Evolutionary conservation across 1,140 invertebrate genomes (phyloP).

Genomic region (Brachionus koreanus): DNA sequence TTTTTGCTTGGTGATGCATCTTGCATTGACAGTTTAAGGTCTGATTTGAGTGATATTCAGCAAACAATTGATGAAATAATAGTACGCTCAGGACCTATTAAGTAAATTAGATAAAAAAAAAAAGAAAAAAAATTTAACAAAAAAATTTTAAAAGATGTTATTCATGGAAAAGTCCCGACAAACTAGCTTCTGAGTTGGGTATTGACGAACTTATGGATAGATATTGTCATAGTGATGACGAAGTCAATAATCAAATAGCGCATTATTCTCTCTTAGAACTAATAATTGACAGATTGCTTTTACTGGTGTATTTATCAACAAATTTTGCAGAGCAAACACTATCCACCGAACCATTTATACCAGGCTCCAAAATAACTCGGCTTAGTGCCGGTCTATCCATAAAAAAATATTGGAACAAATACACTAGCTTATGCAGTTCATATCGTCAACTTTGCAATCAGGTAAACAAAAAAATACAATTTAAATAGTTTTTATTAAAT

Average conservation of each 20-base stretch:
- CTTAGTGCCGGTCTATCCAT: constrained; percentile 27
- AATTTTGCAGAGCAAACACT: neutral
- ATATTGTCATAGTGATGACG: constrained; percentile 8
- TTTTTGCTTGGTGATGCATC: constrained; percentile 35
- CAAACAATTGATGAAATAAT: constrained; percentile 41
- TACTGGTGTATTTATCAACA: neutral
- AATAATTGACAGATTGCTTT: constrained; percentile 15
- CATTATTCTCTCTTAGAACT: constrained; percentile 25
- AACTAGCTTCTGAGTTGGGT: constrained; percentile 23
- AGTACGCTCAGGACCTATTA: neutral
- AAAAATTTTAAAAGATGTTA: constrained; percentile 31
- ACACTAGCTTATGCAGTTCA: neutral
- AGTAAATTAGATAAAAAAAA: neutral
- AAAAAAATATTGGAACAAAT: constrained; percentile 44
- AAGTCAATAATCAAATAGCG: constrained; percentile 39
- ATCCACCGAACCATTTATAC: neutral
- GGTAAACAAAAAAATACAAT: neutral
- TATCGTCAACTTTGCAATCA: neutral
- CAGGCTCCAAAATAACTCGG: neutral
- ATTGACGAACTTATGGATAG: constrained; percentile 3
- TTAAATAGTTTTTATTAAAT: neutral
- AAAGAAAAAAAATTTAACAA: neutral
- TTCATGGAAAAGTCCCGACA: constrained; percentile 44
- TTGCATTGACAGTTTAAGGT: constrained; percentile 36
- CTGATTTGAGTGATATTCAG: constrained; percentile 35